phyloP scores from a whole-genome alignment of 2,888 invertebrate species.

The Drosophila acutilabella region DNA sequence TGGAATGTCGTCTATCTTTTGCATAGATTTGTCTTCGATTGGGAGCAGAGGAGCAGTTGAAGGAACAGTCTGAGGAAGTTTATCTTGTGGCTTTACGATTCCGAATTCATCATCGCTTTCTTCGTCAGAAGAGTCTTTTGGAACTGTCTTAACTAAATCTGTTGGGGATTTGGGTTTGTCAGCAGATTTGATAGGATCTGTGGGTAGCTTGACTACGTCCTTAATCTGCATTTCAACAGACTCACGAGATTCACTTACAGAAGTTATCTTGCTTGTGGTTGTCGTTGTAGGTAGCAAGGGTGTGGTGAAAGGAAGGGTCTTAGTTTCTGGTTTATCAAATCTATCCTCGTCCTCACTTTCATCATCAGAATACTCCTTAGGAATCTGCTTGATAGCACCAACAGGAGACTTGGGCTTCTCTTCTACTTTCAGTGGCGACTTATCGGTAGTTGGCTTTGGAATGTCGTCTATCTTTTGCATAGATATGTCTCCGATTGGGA shows the following conservation, averaged over 20 bases:
- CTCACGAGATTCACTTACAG: slow-evolving; percentile 12
- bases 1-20: slow-evolving; percentile 18
- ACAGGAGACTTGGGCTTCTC: slow-evolving; percentile 29
- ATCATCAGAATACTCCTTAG: slow-evolving; percentile 27
- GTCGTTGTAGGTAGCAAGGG: slow-evolving; percentile 5
- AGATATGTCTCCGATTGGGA: slow-evolving; percentile 15
- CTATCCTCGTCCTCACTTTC: slow-evolving; percentile 24
- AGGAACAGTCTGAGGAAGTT: slow-evolving; percentile 5
- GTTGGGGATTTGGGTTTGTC: slow-evolving; percentile 16
- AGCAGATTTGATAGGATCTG: not conserved
- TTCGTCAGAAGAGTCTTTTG: slow-evolving; percentile 10
- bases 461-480: slow-evolving; percentile 19
- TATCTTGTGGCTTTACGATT: slow-evolving; percentile 9
- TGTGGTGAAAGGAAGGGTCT: not conserved
- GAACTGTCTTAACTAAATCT: slow-evolving; percentile 5
- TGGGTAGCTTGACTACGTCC: slow-evolving; percentile 4
- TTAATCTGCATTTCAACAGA: slow-evolving; percentile 1
- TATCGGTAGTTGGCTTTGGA: slow-evolving; percentile 17
- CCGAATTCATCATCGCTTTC: slow-evolving; percentile 19
- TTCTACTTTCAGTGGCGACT: slow-evolving; percentile 20
- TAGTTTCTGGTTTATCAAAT: slow-evolving; percentile 5
- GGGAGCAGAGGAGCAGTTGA: slow-evolving; percentile 7
- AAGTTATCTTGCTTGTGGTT: slow-evolving; percentile 10
- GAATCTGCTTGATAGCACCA: slow-evolving; percentile 8
- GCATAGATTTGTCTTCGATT: slow-evolving; percentile 5